Conservation (phyloP, 2,888 invertebrate genomes). For the Himalopsyche kuldschensis region DNA sequence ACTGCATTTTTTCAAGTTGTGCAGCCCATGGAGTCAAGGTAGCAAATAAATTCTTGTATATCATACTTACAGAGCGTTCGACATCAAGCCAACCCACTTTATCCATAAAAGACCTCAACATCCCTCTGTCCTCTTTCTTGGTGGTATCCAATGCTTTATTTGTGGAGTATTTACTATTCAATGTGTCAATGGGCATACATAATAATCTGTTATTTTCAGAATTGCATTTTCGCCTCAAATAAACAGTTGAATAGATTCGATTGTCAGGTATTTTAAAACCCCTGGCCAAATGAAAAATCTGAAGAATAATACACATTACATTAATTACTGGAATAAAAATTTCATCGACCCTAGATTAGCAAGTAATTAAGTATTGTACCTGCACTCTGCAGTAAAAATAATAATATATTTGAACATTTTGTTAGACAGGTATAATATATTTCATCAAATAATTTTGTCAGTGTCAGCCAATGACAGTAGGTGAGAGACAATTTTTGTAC, state of each 20-base stretch:
- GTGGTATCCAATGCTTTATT: not conserved
- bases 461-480: not conserved
- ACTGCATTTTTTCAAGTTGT: no score
- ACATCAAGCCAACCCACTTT: constrained; percentile 64
- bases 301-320: not conserved
- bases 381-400: no score
- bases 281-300: not conserved
- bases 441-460: not conserved
- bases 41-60: not conserved
- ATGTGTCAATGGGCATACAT: not conserved
- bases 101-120: constrained; percentile 62
- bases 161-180: not conserved
- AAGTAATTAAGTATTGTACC: no score
- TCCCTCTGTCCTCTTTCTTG: constrained; percentile 42
- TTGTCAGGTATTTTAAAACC: not conserved
- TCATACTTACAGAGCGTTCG: not conserved
- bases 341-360: no score
- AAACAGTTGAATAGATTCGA: constrained; percentile 7
- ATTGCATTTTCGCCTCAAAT: not conserved
- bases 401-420: no score
- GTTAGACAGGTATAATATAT: no score
- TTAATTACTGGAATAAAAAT: no score
- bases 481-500: not conserved
- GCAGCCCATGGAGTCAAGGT: not conserved
- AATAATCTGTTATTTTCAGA: not conserved